These are phyloP conservation scores for Ictidomys tridecemlineatus DNA, from an alignment of 2,113 vertebrate species.

Conservation along the genomic window DNA sequence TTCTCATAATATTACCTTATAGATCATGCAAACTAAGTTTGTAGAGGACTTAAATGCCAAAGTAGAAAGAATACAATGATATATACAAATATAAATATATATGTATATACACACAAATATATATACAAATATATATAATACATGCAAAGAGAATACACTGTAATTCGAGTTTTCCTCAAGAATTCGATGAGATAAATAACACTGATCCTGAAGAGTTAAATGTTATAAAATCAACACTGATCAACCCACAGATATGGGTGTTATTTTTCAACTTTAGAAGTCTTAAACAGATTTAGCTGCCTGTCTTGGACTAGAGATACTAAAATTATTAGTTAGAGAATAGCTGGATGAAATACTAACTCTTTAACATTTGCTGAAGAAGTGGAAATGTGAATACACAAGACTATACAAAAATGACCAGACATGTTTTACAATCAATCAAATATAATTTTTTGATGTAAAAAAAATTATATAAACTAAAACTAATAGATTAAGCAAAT, in stretches of 20 bases:
- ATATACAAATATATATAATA: not conserved
- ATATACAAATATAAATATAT: not conserved
- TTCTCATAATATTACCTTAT: not conserved
- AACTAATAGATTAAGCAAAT: not conserved
- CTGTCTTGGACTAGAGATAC: not conserved
- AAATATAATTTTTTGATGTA: not conserved
- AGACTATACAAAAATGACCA: not conserved
- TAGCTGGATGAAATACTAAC: not conserved
- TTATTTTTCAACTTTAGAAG: not conserved
- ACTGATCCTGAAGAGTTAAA: not conserved
- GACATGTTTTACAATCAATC: not conserved
- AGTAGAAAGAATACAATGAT: not conserved
- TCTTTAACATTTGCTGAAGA: not conserved
- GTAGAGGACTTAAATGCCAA: not conserved
- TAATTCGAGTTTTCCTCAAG: not conserved
- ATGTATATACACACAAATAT: no score
- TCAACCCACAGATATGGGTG: not conserved
- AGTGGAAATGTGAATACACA: not conserved
- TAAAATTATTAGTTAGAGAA: not conserved
- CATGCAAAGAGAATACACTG: not conserved
- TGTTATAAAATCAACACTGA: not conserved
- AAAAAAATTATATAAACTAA: slow-evolving; percentile 23
- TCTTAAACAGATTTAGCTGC: not conserved
- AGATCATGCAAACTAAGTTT: not conserved
- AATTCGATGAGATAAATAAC: not conserved